phyloP scores from a whole-genome alignment of 2,797 vertebrate genomes.

The Neostethus bicornis region DNA sequence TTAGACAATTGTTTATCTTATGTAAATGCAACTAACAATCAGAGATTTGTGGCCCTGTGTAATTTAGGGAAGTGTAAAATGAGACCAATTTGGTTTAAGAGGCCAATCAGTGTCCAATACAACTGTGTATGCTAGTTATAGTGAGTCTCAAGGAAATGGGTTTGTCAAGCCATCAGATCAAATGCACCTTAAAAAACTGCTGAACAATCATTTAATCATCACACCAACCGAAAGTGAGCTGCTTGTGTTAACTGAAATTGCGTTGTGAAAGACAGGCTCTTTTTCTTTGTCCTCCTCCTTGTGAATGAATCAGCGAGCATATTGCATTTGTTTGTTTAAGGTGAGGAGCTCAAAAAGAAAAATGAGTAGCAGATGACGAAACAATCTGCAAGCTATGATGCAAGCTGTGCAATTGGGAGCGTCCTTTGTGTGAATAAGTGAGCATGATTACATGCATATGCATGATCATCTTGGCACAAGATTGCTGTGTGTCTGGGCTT shows the following conservation, averaged over 20 bases:
- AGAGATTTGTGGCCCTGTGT: not conserved
- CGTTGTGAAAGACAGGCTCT: constrained; percentile 33
- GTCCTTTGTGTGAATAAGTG: constrained; percentile 53
- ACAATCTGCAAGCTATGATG: constrained; percentile 67
- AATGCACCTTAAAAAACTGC: constrained; percentile 39
- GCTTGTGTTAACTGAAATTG: constrained; percentile 33
- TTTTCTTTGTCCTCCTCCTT: constrained; percentile 16
- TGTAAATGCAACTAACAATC: constrained; percentile 23
- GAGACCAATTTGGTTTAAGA: not conserved
- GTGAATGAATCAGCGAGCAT: constrained; percentile 39
- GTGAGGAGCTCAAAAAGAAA: constrained; percentile 48
- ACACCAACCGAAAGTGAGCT: constrained; percentile 34
- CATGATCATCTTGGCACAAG: constrained; percentile 63
- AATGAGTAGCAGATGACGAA: constrained; percentile 70
- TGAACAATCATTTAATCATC: constrained; percentile 28
- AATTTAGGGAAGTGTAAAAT: not conserved
- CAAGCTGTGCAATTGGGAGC: constrained; percentile 58
- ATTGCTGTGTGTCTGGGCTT: constrained; percentile 51
- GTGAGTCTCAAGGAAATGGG: not conserved
- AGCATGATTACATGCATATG: constrained; percentile 64
- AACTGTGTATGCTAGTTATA: constrained; percentile 7
- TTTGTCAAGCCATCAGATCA: constrained; percentile 27
- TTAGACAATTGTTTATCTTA: constrained; percentile 41
- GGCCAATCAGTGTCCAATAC: not conserved
- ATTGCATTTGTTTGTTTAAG: constrained; percentile 60